Evolutionary conservation across 2,888 invertebrate species (phyloP).

Genomic region (Opisthograptis luteolata): DNA sequence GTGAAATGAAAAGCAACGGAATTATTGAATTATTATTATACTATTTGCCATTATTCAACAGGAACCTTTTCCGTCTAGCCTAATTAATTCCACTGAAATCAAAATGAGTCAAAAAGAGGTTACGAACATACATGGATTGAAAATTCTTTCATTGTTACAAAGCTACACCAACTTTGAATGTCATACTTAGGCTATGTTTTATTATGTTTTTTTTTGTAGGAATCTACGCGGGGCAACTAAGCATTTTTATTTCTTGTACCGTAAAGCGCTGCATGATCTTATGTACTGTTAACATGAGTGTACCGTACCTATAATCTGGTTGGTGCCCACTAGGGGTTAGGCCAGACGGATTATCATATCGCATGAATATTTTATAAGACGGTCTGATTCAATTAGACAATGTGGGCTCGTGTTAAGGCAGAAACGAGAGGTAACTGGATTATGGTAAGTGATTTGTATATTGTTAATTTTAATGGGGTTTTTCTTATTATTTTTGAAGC

Average conservation of each 20-base stretch:
- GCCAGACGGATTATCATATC: slow-evolving; percentile 74
- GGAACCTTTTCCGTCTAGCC: too few relatives aligned
- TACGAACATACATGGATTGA: too few relatives aligned
- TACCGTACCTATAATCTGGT: slow-evolving; percentile 14
- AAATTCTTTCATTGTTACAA: too few relatives aligned
- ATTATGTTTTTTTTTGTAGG: too few relatives aligned
- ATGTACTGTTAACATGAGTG: slow-evolving; percentile 8
- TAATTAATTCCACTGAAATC: too few relatives aligned
- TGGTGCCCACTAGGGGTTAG: slow-evolving; percentile 36
- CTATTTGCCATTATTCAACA: too few relatives aligned
- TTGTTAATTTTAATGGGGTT: slow-evolving; percentile 35
- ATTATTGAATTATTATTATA: too few relatives aligned
- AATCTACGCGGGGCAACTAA: too few relatives aligned
- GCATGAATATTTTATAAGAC: slow-evolving; percentile 82
- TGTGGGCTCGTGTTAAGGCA: slow-evolving; percentile 48
- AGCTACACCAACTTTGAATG: too few relatives aligned
- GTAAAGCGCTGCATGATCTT: neutral
- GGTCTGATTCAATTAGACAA: slow-evolving; percentile 73
- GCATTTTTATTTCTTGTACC: neutral
- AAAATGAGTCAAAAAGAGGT: too few relatives aligned
- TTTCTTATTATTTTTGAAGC: neutral
- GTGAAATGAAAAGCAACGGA: too few relatives aligned
- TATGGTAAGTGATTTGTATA: slow-evolving; percentile 43
- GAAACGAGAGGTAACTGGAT: slow-evolving; percentile 49
- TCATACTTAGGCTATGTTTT: too few relatives aligned